These are phyloP conservation scores for Neotoxoptera formosana DNA, from an alignment of 1,140 invertebrate genomes.

Conservation along the genomic window DNA sequence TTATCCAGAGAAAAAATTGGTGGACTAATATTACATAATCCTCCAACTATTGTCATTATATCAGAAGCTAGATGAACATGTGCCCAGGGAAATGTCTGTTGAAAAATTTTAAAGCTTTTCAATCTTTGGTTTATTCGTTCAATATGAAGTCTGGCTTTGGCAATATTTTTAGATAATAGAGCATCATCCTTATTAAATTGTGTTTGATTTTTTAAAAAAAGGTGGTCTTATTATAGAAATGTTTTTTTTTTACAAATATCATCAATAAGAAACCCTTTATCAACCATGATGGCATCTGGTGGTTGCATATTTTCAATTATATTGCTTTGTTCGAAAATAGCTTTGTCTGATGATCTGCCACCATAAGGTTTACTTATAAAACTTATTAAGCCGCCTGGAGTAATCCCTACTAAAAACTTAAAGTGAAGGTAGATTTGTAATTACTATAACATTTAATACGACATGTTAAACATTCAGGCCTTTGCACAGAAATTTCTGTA, in stretches of 20 bases:
- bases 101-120: slow-evolving; percentile 2
- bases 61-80: neutral
- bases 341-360: too few relatives aligned
- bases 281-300: too few relatives aligned
- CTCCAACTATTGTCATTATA: slow-evolving; percentile 9
- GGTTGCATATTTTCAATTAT: too few relatives aligned
- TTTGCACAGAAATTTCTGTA: too few relatives aligned
- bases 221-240: neutral
- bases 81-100: neutral
- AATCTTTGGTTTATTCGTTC: neutral
- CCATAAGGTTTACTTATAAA: too few relatives aligned
- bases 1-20: slow-evolving; percentile 1
- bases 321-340: too few relatives aligned
- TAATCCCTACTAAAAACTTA: too few relatives aligned
- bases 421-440: too few relatives aligned
- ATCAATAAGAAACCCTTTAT: slow-evolving; percentile 16
- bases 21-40: neutral
- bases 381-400: too few relatives aligned
- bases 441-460: too few relatives aligned
- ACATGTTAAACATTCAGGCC: too few relatives aligned
- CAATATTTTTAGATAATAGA: neutral
- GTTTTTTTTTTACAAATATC: slow-evolving; percentile 9
- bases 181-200: neutral
- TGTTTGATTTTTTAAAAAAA: neutral
- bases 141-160: neutral